These are phyloP conservation scores for Gryllus bimaculatus DNA, from an alignment of 1,140 invertebrate genomes.

Conservation along the genomic window DNA sequence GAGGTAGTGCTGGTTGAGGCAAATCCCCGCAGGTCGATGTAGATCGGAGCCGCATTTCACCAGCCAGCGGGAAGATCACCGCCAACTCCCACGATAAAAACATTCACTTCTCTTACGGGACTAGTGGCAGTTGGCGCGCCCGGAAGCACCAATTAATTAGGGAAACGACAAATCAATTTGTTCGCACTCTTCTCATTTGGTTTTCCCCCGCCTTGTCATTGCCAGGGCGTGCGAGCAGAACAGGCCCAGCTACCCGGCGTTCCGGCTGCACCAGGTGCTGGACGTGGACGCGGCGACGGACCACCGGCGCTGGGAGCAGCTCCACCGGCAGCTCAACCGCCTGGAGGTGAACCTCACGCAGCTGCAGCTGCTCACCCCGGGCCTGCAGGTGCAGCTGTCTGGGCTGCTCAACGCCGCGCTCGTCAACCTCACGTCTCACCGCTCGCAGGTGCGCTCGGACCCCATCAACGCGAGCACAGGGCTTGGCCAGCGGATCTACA, in stretches of 20 bases:
- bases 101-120: no score
- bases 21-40: no score
- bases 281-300: conserved; percentile 50
- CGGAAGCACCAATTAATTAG: no score
- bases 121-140: no score
- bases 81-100: no score
- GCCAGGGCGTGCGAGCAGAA: conserved; percentile 57
- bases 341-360: conserved; percentile 37
- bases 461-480: no score
- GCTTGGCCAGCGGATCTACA: no score
- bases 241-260: conserved; percentile 56
- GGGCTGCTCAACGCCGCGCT: conserved; percentile 50
- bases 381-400: conserved; percentile 47
- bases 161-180: no score
- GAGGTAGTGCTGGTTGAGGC: no score
- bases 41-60: no score
- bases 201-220: background rate
- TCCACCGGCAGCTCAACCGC: conserved; percentile 40
- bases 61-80: no score
- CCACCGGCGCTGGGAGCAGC: conserved; percentile 49
- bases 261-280: conserved; percentile 52
- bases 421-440: conserved; percentile 57
- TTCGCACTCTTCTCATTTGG: no score
- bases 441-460: conserved; percentile 30
- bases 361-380: conserved; percentile 43